Percentiles rank a stretch among this genome's conserved stretches.
These are phyloP conservation scores for Diarsia dahlii DNA, from an alignment of 2,888 invertebrate species.

Conservation along the genomic window DNA sequence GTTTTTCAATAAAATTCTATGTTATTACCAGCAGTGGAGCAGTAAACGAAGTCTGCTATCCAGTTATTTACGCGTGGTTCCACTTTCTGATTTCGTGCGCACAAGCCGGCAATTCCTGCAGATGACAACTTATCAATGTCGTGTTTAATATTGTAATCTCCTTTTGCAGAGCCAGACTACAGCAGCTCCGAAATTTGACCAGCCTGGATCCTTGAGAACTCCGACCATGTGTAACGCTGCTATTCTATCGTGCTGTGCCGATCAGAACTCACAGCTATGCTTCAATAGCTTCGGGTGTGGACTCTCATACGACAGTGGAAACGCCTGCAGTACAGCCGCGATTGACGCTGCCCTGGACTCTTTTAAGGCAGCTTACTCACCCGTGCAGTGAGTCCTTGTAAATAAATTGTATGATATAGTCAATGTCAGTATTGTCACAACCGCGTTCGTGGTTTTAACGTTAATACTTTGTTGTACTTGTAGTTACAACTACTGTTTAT, in stretches of 20 bases:
- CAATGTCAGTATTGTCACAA: slow-evolving; percentile 73
- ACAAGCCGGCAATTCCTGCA: slow-evolving; percentile 52
- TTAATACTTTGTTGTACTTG: slow-evolving; percentile 53
- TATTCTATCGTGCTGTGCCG: slow-evolving; percentile 79
- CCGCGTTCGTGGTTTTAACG: slow-evolving; percentile 45
- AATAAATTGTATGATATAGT: slow-evolving; percentile 38
- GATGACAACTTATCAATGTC: slow-evolving; percentile 51
- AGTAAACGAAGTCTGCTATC: slow-evolving; percentile 44
- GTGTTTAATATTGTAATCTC: slow-evolving; percentile 48
- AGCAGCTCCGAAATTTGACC: slow-evolving; percentile 59
- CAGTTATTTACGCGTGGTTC: slow-evolving; percentile 61
- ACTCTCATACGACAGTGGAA: slow-evolving; percentile 66
- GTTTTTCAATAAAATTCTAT: slow-evolving; percentile 30
- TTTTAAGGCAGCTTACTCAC: slow-evolving; percentile 76
- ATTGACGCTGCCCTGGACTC: slow-evolving; percentile 74
- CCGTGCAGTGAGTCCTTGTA: slow-evolving; percentile 64
- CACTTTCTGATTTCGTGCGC: slow-evolving; percentile 68
- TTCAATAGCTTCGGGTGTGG: slow-evolving; percentile 76
- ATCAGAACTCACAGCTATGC: slow-evolving; percentile 68
- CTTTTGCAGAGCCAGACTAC: slow-evolving; percentile 68
- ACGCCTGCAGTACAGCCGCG: slow-evolving; percentile 71
- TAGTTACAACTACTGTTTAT: slow-evolving; percentile 38
- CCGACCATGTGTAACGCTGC: slow-evolving; percentile 79
- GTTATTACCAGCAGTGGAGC: slow-evolving; percentile 41
- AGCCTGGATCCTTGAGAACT: slow-evolving; percentile 20